phyloP scores from a whole-genome alignment of 2,113 vertebrate genomes.

The Eclectus roratus region DNA sequence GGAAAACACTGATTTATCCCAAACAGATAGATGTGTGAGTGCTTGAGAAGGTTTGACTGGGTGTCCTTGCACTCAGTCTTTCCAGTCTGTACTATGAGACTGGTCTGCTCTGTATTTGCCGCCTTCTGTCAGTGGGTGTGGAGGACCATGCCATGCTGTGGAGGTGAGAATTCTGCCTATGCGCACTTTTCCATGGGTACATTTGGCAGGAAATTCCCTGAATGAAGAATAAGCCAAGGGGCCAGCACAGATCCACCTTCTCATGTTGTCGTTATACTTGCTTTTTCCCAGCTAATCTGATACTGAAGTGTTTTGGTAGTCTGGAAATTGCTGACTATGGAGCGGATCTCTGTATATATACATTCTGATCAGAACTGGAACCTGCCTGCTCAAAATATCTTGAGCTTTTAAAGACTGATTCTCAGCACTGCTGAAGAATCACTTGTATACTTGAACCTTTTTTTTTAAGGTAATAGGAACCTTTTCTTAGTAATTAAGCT shows the following conservation, averaged over 20 bases:
- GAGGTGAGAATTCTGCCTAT: not conserved
- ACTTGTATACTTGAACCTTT: not conserved
- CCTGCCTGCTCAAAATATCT: not conserved
- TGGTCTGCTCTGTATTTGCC: not conserved
- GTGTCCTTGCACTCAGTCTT: not conserved
- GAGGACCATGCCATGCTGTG: not conserved
- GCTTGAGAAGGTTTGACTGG: accelerated
- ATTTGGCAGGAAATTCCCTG: not conserved
- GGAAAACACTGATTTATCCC: not conserved
- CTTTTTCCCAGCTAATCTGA: not conserved
- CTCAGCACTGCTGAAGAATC: not conserved
- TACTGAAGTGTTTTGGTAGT: not conserved
- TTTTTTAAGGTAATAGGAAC: not conserved
- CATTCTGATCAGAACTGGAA: not conserved
- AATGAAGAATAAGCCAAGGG: not conserved
- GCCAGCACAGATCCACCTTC: not conserved
- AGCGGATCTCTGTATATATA: not conserved
- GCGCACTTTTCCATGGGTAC: not conserved
- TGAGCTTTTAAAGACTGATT: not conserved
- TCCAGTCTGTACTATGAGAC: not conserved
- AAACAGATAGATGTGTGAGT: not conserved
- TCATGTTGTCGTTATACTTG: not conserved
- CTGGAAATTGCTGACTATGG: not conserved
- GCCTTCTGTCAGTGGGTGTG: not conserved
- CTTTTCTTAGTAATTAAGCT: not conserved